Evolutionary conservation across 2,888 invertebrate species (phyloP), one percentile per base, ranked within the genome.

Genomic region (Emmelina monodactyla): DNA sequence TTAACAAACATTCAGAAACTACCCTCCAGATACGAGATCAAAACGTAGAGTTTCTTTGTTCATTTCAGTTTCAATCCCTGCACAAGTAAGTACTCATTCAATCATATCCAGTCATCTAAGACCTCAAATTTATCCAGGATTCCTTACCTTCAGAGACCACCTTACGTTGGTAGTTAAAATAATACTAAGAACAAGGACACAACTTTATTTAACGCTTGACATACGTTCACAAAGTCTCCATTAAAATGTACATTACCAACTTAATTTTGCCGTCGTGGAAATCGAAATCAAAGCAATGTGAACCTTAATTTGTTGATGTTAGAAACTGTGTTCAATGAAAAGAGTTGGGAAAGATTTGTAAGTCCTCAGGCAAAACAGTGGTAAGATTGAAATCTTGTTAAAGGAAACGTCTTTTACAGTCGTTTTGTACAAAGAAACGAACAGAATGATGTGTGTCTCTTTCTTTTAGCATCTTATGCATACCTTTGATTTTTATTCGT

Each of bases 331-430:
- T 19, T 6, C 5, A 6, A 19, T 6, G 19, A 19, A 9, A 6
- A 6, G 30, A 35, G 0, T 7, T 46, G 56, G 49, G 39, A 53
- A 60, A 42, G 65, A 37, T 14, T 36, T n/a, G 19, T 19, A 52
- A 44, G 46, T 66, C 69, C 70, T 64, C 58, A 58, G 69, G 76
- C 71, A 67, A 69, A 69, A 71, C 62, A 67, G 63, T 69, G 59
- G 54, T 37, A 47, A 67, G 75, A 75, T 76, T 68, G 67, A 62
- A 71, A 76, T 78, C 78, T 75, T 75, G 70, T 64, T 75, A 73
- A 71, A 67, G 70, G 67, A 75, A 71, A 75, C 62, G 78, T 78
- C 78, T 78, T 78, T 78, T 76, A 72, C 78, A 78, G 78, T 61
- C 59, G n/a, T n/a, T n/a, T n/a, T n/a, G n/a, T n/a, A n/a, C n/a